Base-by-base conservation (phyloP, 2,888 invertebrate species). In the Drosophila mimica region DNA sequence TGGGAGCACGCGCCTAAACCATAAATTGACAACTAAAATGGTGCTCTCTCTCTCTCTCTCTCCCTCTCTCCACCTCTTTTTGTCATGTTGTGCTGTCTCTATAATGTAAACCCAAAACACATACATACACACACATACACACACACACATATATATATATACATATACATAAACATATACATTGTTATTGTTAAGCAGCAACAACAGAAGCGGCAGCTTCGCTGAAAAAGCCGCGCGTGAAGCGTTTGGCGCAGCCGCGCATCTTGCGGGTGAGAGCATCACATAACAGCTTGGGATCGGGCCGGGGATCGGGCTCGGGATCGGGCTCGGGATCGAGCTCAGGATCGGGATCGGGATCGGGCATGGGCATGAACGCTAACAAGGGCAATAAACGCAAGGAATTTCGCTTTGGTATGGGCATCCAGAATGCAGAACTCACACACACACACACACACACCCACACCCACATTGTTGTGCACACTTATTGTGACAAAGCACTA, bases 331-430 rank as follows among this genome's bases (percentile, higher is more conserved):
- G 72, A 30, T 36, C 70, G 53, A 58, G 65, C n/a, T 91, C 92
- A 85, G 90, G 88, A 57, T 89, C 92, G 86, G 90, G 88, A 57
- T 89, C 91, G 79, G 91, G 91, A 94, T 95, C 95, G 93, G 94
- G 95, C 94, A 94, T 94, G 91, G 95, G 94, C 94, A 62, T 70
- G 72, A 64, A 31, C 30, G 38, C 57, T 40, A 63, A 33, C 31
- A 48, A 61, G 75, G 72, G 65, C 70, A 65, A 74, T 63, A 87
- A 91, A 90, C 91, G 92, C 88, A 93, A 93, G 92, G 92, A 92
- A 72, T 91, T 92, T 83, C 93, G 93, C 94, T 95, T 95, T 94
- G 95, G 95, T 94, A 94, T 95, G 92, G 95, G 95, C 94, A 76
- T 79, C 52, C 61, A 60, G 63, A 68, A 72, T 78, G 67, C 77